phyloP scores from a whole-genome alignment of 2,888 invertebrate species.

The Pseudococcus longispinus region DNA sequence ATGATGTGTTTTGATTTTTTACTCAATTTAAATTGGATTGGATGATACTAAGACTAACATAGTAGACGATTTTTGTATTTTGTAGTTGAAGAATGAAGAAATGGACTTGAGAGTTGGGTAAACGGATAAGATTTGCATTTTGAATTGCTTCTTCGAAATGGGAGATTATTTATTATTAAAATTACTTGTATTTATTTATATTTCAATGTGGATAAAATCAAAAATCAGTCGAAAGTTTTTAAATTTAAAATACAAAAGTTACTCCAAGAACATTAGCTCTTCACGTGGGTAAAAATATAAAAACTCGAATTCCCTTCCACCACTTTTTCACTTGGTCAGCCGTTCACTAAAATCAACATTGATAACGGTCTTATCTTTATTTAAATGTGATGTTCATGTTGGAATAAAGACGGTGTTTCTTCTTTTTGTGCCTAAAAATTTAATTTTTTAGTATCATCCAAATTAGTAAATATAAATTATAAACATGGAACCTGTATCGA shows the following conservation, averaged over 20 bases:
- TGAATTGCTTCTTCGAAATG: too few species aligned
- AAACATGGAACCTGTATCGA: conserved; percentile 79
- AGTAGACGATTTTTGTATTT: not conserved
- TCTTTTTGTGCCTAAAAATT: not conserved
- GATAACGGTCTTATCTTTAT: not conserved
- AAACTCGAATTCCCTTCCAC: not conserved
- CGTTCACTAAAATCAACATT: not conserved
- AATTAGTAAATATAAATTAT: not conserved
- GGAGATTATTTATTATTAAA: too few species aligned
- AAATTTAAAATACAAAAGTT: too few species aligned
- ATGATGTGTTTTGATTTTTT: not conserved
- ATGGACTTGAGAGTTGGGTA: too few species aligned
- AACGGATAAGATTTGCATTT: too few species aligned
- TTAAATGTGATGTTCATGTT: not conserved
- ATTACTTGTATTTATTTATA: too few species aligned
- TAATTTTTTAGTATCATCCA: not conserved
- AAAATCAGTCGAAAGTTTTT: too few species aligned
- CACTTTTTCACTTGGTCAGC: not conserved
- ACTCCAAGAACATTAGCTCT: not conserved
- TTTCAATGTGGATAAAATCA: too few species aligned
- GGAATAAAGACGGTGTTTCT: not conserved
- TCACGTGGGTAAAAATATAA: not conserved
- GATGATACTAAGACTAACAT: too few species aligned
- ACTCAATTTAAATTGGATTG: too few species aligned
- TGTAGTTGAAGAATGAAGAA: too few species aligned